Percentiles rank a stretch among this genome's conserved stretches.
Evolutionary conservation across 2,113 vertebrate genomes (phyloP).

Genomic region (Poeciliopsis retropinna): DNA sequence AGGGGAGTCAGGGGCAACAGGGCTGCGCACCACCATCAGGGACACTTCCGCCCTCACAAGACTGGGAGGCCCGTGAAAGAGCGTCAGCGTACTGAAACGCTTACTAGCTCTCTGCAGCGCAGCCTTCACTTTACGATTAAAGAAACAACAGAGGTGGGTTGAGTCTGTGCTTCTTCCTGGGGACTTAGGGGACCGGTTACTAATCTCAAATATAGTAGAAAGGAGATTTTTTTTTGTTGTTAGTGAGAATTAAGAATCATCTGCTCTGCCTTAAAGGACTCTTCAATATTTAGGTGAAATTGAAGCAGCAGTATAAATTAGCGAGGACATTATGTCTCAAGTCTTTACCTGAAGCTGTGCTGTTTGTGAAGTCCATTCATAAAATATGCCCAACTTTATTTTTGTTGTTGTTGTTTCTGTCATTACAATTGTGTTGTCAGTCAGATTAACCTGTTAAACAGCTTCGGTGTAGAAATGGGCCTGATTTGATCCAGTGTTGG

Average conservation of each 20-base stretch:
- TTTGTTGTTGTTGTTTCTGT: no score
- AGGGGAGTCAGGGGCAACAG: constrained; percentile 52
- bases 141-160: background rate
- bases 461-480: no score
- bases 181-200: background rate
- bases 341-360: no score
- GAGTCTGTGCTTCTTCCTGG: background rate
- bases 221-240: no score
- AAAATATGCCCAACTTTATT: no score
- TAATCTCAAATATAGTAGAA: background rate
- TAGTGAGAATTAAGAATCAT: background rate
- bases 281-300: no score
- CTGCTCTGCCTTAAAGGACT: background rate
- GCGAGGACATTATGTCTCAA: no score
- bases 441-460: no score
- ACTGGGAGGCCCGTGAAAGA: constrained; percentile 38
- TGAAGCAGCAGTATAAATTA: no score
- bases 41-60: constrained; percentile 64
- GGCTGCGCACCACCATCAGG: constrained; percentile 60
- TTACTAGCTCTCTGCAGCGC: background rate
- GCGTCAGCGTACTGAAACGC: constrained; percentile 22
- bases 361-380: no score
- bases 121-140: background rate
- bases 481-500: no score
- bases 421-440: no score